These are phyloP conservation scores for Oncorhynchus kisutch DNA, from an alignment of 2,113 vertebrate genomes.

Conservation along the genomic window DNA sequence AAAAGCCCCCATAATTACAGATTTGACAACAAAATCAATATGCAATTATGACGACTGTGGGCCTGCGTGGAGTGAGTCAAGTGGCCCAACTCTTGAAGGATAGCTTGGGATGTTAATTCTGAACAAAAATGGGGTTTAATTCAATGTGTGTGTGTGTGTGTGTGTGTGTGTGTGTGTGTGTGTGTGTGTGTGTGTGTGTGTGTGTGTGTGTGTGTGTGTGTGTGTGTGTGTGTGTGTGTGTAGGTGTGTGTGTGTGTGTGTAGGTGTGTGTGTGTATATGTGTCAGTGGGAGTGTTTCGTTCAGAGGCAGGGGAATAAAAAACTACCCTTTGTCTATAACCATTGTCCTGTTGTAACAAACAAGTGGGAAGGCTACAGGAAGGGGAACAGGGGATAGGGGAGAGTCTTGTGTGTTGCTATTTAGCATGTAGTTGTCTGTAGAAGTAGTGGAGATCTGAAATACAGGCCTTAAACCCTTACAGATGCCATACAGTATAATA, in stretches of 20 bases:
- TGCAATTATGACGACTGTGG: constrained; percentile 57
- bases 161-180: no score
- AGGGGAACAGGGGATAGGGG: neutral
- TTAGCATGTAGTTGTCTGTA: neutral
- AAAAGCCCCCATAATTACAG: constrained; percentile 39
- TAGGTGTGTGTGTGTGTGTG: neutral
- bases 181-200: no score
- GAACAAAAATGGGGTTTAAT: constrained; percentile 47
- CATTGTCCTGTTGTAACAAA: constrained; percentile 4
- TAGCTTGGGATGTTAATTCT: constrained; percentile 43
- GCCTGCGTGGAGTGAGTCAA: constrained; percentile 31
- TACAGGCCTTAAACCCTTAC: neutral
- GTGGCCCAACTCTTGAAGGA: constrained; percentile 33
- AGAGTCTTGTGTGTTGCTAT: neutral
- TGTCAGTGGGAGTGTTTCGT: neutral
- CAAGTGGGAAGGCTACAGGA: neutral
- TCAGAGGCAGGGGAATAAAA: neutral
- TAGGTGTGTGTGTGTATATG: neutral
- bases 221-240: no score
- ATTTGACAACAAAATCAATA: constrained; percentile 64
- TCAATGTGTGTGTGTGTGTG: constrained; percentile 25
- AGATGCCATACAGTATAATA: neutral
- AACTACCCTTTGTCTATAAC: constrained; percentile 5
- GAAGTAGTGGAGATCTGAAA: neutral
- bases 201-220: no score